These are phyloP conservation scores for Priocnemis perturbator DNA, from an alignment of 2,888 invertebrate genomes.

Conservation along the genomic window DNA sequence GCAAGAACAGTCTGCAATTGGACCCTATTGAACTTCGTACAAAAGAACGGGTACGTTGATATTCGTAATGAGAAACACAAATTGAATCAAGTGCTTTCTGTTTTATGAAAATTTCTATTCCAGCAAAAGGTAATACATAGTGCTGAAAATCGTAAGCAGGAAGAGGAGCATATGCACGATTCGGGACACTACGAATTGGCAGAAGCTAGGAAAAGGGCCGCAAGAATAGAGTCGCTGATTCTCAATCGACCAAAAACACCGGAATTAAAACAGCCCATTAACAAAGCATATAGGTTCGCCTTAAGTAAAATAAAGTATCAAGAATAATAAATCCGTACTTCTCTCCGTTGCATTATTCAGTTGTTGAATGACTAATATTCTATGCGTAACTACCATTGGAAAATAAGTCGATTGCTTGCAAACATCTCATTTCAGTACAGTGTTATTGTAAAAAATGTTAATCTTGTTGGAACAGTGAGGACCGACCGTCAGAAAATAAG, in stretches of 20 bases:
- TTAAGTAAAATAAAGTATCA: constrained; percentile 58
- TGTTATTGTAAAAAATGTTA: no score
- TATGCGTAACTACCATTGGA: no score
- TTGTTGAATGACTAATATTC: not conserved
- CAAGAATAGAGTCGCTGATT: constrained; percentile 63
- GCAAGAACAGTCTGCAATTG: constrained; percentile 43
- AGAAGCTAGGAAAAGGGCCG: constrained; percentile 69
- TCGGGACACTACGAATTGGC: constrained; percentile 71
- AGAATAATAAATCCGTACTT: constrained; percentile 44
- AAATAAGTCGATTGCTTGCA: not conserved
- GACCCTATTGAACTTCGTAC: constrained; percentile 65
- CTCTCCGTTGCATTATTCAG: not conserved
- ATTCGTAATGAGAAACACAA: not conserved
- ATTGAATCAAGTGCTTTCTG: constrained; percentile 2
- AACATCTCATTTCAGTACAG: no score
- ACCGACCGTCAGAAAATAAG: constrained; percentile 66
- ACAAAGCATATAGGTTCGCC: constrained; percentile 65
- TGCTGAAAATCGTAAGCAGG: constrained; percentile 54
- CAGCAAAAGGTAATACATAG: constrained; percentile 56
- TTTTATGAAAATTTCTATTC: not conserved
- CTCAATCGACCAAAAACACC: constrained; percentile 51
- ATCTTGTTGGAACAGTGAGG: constrained; percentile 55
- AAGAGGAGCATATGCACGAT: constrained; percentile 70
- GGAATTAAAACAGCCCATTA: constrained; percentile 55
- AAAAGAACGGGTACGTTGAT: constrained; percentile 55